Percentiles rank a stretch among this genome's conserved stretches.
Conservation (phyloP, 2,113 vertebrate genomes). For the Myiozetetes cayanensis region DNA sequence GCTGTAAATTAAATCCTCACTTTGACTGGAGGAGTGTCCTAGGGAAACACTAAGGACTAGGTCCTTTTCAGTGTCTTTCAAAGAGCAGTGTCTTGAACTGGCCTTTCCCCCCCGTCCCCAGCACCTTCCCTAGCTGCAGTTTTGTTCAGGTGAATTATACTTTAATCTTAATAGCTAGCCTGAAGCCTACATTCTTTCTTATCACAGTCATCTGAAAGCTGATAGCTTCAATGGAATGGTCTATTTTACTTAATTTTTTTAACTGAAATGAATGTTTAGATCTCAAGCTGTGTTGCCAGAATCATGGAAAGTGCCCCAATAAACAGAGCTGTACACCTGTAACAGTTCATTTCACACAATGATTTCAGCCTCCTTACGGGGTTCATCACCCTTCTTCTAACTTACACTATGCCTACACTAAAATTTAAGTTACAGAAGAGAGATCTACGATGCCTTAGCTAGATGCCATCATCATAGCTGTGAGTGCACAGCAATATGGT, state of each 20-base stretch:
- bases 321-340: background rate
- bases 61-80: background rate
- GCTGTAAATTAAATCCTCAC: background rate
- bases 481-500: background rate
- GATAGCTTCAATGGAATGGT: background rate
- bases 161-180: slow-evolving; percentile 16
- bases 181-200: background rate
- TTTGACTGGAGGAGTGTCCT: background rate
- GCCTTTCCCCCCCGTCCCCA: background rate
- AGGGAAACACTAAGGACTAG: background rate
- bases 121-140: background rate
- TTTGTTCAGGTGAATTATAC: slow-evolving; percentile 10
- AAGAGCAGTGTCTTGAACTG: background rate
- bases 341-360: background rate
- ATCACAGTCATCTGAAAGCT: slow-evolving; percentile 1
- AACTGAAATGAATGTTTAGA: background rate
- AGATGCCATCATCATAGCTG: background rate
- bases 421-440: background rate
- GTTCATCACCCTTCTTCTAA: background rate
- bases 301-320: background rate
- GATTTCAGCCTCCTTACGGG: background rate
- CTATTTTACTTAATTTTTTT: background rate
- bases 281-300: background rate
- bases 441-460: background rate
- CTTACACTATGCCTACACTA: background rate